phyloP scores from a whole-genome alignment of 2,888 invertebrate genomes.

The Baronia brevicornis region DNA sequence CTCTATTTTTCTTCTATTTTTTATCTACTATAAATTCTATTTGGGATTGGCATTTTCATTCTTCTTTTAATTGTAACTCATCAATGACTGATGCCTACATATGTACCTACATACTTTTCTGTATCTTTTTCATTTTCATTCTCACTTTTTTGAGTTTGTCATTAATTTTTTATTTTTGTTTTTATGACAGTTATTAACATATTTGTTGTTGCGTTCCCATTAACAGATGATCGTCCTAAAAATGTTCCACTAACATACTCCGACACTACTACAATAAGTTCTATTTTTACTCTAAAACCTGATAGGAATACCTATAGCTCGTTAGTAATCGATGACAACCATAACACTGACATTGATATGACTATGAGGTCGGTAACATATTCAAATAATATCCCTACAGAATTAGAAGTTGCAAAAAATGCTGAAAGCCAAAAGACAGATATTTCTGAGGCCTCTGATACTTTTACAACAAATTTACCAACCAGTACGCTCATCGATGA shows the following conservation, averaged over 20 bases:
- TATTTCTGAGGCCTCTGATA: no score
- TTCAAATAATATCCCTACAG: background rate
- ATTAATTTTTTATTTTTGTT: constrained; percentile 3
- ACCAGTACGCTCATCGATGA: background rate
- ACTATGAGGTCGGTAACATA: constrained; percentile 7
- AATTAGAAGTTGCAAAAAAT: no score
- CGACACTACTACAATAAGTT: constrained; percentile 38
- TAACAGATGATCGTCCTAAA: constrained; percentile 71
- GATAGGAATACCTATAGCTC: constrained; percentile 33
- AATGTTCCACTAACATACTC: constrained; percentile 61
- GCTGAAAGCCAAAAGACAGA: no score
- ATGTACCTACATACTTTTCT: background rate
- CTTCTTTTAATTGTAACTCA: constrained; percentile 2
- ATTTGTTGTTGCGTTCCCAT: constrained; percentile 60
- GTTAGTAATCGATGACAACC: constrained; percentile 23
- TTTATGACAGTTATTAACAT: constrained; percentile 31
- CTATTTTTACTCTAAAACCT: constrained; percentile 33
- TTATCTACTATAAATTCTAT: constrained; percentile 18
- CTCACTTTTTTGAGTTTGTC: background rate
- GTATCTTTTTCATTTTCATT: constrained; percentile 3
- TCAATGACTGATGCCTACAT: constrained; percentile 3
- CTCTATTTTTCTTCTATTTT: constrained; percentile 17
- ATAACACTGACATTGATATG: constrained; percentile 7
- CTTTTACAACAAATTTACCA: background rate
- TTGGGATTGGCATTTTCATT: constrained; percentile 10